Conservation (phyloP, 2,888 invertebrate species). For the Timema podura region DNA sequence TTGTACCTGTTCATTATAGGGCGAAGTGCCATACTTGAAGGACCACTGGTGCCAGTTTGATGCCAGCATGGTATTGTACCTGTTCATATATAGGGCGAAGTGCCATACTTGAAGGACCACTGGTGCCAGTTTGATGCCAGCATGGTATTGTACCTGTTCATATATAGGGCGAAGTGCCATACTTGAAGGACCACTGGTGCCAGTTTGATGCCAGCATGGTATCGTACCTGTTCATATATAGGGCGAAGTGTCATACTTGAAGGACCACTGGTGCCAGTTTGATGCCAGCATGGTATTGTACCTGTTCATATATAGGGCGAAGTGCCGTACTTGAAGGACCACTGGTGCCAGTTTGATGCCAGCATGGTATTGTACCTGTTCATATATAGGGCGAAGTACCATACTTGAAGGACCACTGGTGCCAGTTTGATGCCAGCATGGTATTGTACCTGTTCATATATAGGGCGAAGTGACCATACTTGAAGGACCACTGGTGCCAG, state of each 20-base stretch:
- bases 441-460: constrained; percentile 75
- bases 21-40: constrained; percentile 89
- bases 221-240: constrained; percentile 71
- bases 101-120: constrained; percentile 92
- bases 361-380: constrained; percentile 94
- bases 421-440: constrained; percentile 98
- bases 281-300: constrained; percentile 98
- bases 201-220: constrained; percentile 99
- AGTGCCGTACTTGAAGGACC: constrained; percentile 91
- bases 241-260: constrained; percentile 92
- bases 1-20: constrained; percentile 79
- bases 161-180: constrained; percentile 83
- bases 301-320: constrained; percentile 75
- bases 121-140: constrained; percentile 99
- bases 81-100: constrained; percentile 76
- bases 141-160: constrained; percentile 89
- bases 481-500: constrained; percentile 98
- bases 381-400: constrained; percentile 78
- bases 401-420: constrained; percentile 97
- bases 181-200: constrained; percentile 97
- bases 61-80: constrained; percentile 93
- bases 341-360: constrained; percentile 99
- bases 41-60: constrained; percentile 99
- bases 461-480: constrained; percentile 91
- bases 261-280: constrained; percentile 99